Evolutionary conservation across 2,888 invertebrate species (phyloP).

Genomic region (Torymus aiolomorphi): DNA sequence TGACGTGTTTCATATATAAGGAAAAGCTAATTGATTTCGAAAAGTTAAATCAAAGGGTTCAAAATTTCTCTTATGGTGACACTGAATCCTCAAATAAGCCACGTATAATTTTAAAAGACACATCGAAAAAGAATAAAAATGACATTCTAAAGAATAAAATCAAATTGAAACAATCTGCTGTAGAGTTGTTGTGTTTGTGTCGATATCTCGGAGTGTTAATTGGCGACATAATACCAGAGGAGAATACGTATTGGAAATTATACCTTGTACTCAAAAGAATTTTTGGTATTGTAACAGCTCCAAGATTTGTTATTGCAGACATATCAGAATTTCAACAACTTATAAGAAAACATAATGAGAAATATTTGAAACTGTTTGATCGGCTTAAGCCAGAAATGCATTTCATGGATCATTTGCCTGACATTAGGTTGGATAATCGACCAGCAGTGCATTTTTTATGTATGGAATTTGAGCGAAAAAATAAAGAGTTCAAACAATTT

Average conservation of each 20-base stretch:
- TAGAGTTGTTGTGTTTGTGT: conserved; percentile 46
- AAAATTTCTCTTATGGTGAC: conserved; percentile 21
- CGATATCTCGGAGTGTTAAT: conserved; percentile 54
- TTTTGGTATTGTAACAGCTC: conserved; percentile 42
- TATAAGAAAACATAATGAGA: conserved; percentile 33
- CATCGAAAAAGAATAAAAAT: background rate
- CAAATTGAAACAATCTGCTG: conserved; percentile 46
- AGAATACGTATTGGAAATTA: conserved; percentile 48
- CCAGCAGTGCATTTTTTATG: conserved; percentile 50
- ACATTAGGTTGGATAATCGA: conserved; percentile 24
- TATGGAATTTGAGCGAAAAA: conserved; percentile 36
- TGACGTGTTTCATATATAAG: conserved; percentile 20
- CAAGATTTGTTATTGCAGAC: conserved; percentile 33
- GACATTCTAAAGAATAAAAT: background rate
- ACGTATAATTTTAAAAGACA: background rate
- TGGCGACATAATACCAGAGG: conserved; percentile 34
- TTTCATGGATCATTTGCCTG: conserved; percentile 42
- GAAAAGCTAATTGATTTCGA: conserved; percentile 39
- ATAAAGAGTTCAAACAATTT: conserved; percentile 26
- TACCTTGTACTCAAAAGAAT: conserved; percentile 42
- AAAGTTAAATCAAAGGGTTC: conserved; percentile 25
- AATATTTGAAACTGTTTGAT: conserved; percentile 49
- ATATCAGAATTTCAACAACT: conserved; percentile 22
- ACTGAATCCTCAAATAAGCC: conserved; percentile 36
- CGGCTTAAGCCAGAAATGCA: conserved; percentile 52